Conservation (phyloP, 1,140 invertebrate genomes). For the Thaumetopoea pityocampa region DNA sequence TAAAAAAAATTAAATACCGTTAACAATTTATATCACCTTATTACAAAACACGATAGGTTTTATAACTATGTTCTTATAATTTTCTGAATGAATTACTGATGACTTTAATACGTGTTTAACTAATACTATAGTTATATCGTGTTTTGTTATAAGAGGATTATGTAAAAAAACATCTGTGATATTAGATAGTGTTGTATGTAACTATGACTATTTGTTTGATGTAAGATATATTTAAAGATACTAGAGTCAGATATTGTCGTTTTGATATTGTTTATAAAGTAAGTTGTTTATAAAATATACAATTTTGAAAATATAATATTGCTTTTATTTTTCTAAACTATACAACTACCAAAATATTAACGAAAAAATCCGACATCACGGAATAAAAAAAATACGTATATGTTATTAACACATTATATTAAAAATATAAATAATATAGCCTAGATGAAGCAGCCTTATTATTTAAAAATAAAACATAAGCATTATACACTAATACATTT, state of each 20-base stretch:
- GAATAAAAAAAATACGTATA: too few relatives aligned
- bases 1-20: constrained; percentile 12
- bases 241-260: constrained; percentile 50
- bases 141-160: constrained; percentile 4
- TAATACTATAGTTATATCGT: constrained; percentile 1
- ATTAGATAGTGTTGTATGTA: constrained; percentile 44
- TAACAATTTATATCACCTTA: constrained; percentile 7
- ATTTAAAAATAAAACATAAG: too few relatives aligned
- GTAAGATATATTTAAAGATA: constrained; percentile 48
- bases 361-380: too few relatives aligned
- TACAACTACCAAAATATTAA: too few relatives aligned
- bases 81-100: too few relatives aligned
- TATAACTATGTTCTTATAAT: too few relatives aligned
- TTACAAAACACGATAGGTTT: too few relatives aligned
- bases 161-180: constrained; percentile 49
- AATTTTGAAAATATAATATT: constrained; percentile 38
- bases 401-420: too few relatives aligned
- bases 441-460: too few relatives aligned
- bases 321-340: constrained; percentile 3
- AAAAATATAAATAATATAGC: too few relatives aligned
- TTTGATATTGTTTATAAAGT: constrained; percentile 56
- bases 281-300: constrained; percentile 70
- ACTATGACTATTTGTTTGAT: constrained; percentile 37
- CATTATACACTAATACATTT: too few relatives aligned
- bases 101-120: too few relatives aligned